Base-by-base conservation (phyloP, 2,113 vertebrate species). In the Thermophis baileyi region DNA sequence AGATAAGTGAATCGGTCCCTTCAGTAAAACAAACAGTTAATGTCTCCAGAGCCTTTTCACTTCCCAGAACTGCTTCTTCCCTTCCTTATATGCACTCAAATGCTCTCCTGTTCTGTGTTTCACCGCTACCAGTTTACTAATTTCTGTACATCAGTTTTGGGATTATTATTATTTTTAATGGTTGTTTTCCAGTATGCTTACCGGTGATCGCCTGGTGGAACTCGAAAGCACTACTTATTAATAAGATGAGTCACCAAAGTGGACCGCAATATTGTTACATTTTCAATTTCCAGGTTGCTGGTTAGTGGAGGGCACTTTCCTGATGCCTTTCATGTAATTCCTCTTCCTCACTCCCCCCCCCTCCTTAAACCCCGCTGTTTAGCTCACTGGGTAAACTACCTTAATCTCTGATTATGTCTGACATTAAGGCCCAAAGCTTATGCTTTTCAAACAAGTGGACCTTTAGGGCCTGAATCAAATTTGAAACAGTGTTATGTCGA, bases 231-330 rank as follows among this genome's bases (percentile, higher is more conserved):
- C 94, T 94, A 90, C 93, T 95, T 95, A 95, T 96, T 96, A 96
- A 96, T 95, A 91, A 93, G 1, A 94, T 97, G 96, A 97, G 94
- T 97, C 97, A 97, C 92, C 96, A 94, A 90, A 95, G 94, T 95
- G 95, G 87, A 94, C 93, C 63, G 92, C 93, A 95, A 94, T 95
- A 94, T 96, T 94, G 96, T 96, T 94, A 95, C 94, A 95, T 96
- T 96, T 96, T 96, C 95, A 95, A 95, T 97, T 97, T 96, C 96
- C 94, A 93, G 91, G 81, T 93, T 93, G 95, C 94, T 95, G 96
- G 96, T 96, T 96, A 95, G 27, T 92, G 94, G 86, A 95, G 95
- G 93, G 93, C 94, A 92, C 90, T 93, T 95, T 93, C 93, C 94
- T 93, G 88, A 94, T 12, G 10, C 95, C 35, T 20, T 40, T 40